These are phyloP conservation scores for Tapirus indicus DNA, from an alignment of 2,797 vertebrate species.

Conservation along the genomic window DNA sequence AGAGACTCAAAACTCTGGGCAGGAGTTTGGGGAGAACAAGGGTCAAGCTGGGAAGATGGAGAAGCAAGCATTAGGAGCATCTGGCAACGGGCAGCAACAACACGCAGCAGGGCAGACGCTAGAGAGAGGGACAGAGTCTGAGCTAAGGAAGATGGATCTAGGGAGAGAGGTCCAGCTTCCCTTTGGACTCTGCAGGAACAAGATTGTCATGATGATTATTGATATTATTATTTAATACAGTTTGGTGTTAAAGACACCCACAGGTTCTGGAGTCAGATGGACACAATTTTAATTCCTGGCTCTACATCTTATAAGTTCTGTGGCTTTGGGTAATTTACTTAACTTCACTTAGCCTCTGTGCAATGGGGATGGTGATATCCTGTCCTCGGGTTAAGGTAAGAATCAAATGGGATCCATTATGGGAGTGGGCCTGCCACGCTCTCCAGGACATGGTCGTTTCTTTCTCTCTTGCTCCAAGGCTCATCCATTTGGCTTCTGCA, in stretches of 20 bases:
- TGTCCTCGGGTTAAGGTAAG: neutral
- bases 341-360: neutral
- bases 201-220: slow-evolving; percentile 1
- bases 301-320: neutral
- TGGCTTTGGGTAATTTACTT: slow-evolving; percentile 55
- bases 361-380: neutral
- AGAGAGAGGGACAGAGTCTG: neutral
- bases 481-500: neutral
- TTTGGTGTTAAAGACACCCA: slow-evolving; percentile 44
- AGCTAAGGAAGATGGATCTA: neutral
- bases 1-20: neutral
- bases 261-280: slow-evolving; percentile 38
- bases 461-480: neutral
- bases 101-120: neutral
- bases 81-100: neutral
- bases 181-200: neutral
- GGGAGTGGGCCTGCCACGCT: neutral
- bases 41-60: neutral
- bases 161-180: neutral
- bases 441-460: neutral
- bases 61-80: neutral
- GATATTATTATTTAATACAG: slow-evolving; percentile 14
- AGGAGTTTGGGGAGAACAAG: neutral
- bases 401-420: neutral
- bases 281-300: slow-evolving; percentile 48